Evolutionary conservation across 2,888 invertebrate genomes (phyloP), one percentile per base, ranked within the genome.

Genomic region (Meteorus colon): DNA sequence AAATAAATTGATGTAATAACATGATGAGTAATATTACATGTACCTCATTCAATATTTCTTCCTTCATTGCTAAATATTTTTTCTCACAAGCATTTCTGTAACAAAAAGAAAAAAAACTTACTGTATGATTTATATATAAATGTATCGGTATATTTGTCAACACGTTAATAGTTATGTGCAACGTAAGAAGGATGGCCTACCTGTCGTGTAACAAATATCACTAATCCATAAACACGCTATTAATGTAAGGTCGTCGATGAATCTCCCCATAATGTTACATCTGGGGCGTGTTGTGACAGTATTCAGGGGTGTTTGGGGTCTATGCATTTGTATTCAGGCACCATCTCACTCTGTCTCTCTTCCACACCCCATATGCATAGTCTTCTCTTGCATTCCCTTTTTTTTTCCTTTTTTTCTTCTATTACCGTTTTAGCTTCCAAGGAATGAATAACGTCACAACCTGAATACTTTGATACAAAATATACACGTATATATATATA

Each of bases 271-370:
- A 55, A 55, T 78, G 77, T 68, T 70, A 74, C 80, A 81, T 80
- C 75, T 72, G 74, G 84, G 83, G 80, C 79, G 78, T 88, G 88
- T 88, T 88, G 86, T 88, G 86, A 88, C 88, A 88, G 79, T 81
- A 83, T 84, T 85, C 81, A 83, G 84, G 87, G 87, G 81, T 84
- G 82, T 86, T 86, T 84, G 83, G 86, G 83, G 82, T 84, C 82
- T 83, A 75, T 41, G 75, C 77, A 76, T 80, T 82, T 80, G 81
- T 83, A 80, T 77, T 78, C 77, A 68, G 60, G 55, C 72, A 75
- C 75, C 69, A 76, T 77, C 75, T 75, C 75, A 73, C 77, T 68
- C 72, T 51, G 55, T 67, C 41, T 41, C 51, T 65, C 24, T 48
- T 55, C 8, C 59, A 68, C 41, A 19, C 41, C 66, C n/a, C n/a